Percentiles rank a stretch among this genome's conserved stretches.
phyloP scores from a whole-genome alignment of 2,888 invertebrate species.

The Eupeodes luniger region DNA sequence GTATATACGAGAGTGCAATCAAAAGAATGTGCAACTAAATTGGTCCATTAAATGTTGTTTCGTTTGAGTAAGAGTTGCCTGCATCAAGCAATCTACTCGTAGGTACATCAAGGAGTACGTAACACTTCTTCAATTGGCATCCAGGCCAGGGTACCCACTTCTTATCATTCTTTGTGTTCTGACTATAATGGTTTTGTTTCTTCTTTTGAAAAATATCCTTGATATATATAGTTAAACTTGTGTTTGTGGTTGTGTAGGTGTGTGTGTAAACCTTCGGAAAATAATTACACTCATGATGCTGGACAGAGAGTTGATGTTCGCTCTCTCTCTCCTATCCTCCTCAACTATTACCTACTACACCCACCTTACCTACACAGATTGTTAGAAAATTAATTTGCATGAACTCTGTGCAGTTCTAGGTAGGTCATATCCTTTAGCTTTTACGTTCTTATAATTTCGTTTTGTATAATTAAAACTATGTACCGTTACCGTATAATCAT shows the following conservation, averaged over 20 bases:
- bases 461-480: slow-evolving; percentile 38
- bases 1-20: not conserved
- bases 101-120: not conserved
- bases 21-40: slow-evolving; percentile 35
- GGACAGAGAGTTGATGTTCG: not conserved
- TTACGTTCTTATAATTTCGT: slow-evolving; percentile 41
- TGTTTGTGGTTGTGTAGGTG: too few species aligned
- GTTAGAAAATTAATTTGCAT: slow-evolving; percentile 45
- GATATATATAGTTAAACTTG: not conserved
- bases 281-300: slow-evolving; percentile 35
- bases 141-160: not conserved
- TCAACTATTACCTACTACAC: too few species aligned
- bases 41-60: slow-evolving; percentile 30
- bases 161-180: not conserved
- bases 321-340: too few species aligned
- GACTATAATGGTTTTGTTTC: not conserved
- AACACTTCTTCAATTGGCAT: slow-evolving; percentile 20
- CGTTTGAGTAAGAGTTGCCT: not conserved
- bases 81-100: not conserved
- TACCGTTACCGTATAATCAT: not conserved
- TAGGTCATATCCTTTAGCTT: slow-evolving; percentile 42
- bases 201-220: not conserved
- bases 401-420: not conserved
- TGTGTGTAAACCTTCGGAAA: slow-evolving; percentile 3
- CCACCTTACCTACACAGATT: not conserved